Base-by-base conservation (phyloP, 2,113 vertebrate species). In the Phoxinus phoxinus region DNA sequence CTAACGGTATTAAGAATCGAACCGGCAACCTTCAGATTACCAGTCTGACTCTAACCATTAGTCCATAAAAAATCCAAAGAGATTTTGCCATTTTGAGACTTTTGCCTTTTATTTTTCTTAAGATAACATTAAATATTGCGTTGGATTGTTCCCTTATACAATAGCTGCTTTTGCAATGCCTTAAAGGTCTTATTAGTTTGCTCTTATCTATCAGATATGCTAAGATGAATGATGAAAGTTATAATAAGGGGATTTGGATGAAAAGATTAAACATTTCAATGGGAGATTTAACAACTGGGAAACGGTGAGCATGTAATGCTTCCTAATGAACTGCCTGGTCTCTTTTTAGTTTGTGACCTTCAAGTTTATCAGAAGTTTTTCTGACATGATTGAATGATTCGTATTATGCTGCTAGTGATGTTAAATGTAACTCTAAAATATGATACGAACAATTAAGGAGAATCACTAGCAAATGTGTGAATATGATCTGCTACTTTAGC, bases 261-360 rank as follows among this genome's bases (percentile, higher is more conserved):
- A 77, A 56, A 63, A 79, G 84, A 88, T 88, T 71, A 85, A 59
- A 27, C 37, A 41, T 69, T 46, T 76, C 32, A 72, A 21, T 59
- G 77, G 72, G 61, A 74, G 35, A 78, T 80, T 80, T 79, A 84
- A 56, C 56, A 27, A 63, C 63, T 41, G 23, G 37, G 32, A 85
- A 59, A 30, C 19, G 17, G 48, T 61, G 84, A 65, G 85, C 72
- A 79, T 41, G 37, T 51, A 84, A n/a, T 63, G 37, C 9, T 48
- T 84, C 58, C 35, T 77, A 79, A 61, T 78, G 51, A 48, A 84
- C 74, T 78, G 65, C 27, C 35, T 59, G 32, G 23, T 63, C 6
- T 25, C 41, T 46, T 61, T 75, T 41, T 76, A n/a, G 41, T 65
- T n/a, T 32, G 63, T 72, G 41, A 87, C 27, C 37, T 77, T 12